Percentiles rank a stretch among this genome's conserved stretches.
Conservation (phyloP, 2,113 vertebrate species). For the Canis aureus region DNA sequence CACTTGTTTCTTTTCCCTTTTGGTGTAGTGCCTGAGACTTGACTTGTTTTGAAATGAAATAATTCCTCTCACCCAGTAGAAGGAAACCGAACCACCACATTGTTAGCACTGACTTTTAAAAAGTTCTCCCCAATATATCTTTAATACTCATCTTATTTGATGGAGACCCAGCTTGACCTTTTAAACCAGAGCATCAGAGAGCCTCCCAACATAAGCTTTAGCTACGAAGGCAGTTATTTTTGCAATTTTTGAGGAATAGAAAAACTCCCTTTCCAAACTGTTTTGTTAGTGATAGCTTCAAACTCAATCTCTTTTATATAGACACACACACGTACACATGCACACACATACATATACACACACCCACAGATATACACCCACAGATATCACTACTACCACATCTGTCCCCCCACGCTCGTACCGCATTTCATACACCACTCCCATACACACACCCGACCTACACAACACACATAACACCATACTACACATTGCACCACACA, state of each 20-base stretch:
- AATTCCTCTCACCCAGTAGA: background rate
- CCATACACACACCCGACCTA: background rate
- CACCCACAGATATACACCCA: background rate
- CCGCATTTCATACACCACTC: too few species aligned
- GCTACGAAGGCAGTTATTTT: background rate
- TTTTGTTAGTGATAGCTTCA: background rate
- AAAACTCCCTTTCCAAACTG: background rate
- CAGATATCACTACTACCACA: background rate
- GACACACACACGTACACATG: background rate
- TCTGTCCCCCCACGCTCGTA: background rate
- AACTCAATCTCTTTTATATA: background rate
- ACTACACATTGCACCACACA: too few species aligned
- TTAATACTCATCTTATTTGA: slow-evolving; percentile 12
- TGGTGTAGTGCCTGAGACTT: rapidly evolving
- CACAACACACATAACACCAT: background rate
- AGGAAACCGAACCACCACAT: background rate
- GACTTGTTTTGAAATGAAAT: background rate
- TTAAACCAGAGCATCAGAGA: slow-evolving; percentile 28
- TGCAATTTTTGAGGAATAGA: slow-evolving; percentile 15
- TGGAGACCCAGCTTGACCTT: background rate
- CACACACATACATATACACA: background rate
- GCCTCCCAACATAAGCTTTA: background rate
- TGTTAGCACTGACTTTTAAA: background rate
- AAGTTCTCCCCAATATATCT: background rate
- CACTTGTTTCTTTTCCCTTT: background rate